These are phyloP conservation scores for Ceyx margarethae DNA, from an alignment of 2,113 vertebrate genomes.

Conservation along the genomic window DNA sequence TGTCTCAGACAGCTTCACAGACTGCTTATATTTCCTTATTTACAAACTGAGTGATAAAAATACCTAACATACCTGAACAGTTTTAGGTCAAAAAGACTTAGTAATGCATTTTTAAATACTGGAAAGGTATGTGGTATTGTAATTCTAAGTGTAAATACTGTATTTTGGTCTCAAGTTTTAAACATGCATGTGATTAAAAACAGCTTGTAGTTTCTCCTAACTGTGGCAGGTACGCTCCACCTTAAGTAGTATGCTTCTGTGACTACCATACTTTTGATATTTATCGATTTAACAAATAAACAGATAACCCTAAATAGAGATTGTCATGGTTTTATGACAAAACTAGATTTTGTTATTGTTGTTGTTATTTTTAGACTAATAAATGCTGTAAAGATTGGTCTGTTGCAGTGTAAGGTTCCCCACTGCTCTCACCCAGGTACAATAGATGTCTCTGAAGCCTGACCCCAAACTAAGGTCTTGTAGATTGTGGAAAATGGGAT, in stretches of 20 bases:
- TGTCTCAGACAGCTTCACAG: not conserved
- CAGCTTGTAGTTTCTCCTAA: not conserved
- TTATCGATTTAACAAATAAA: not conserved
- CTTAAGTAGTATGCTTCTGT: not conserved
- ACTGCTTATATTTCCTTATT: not conserved
- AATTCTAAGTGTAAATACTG: not conserved
- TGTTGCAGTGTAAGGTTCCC: fast-evolving
- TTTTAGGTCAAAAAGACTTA: not conserved
- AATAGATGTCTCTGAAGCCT: not conserved
- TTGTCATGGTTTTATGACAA: not conserved
- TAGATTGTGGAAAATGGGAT: not conserved
- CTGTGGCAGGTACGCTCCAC: not conserved
- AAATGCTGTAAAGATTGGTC: not conserved
- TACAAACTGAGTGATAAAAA: not conserved
- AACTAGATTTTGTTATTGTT: not conserved
- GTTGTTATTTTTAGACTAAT: not conserved
- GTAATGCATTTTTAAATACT: not conserved
- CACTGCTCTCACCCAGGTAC: not conserved
- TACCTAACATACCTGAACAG: fast-evolving
- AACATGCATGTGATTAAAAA: not conserved
- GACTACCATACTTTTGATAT: not conserved
- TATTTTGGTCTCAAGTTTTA: not conserved
- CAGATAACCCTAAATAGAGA: not conserved
- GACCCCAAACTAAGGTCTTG: fast-evolving
- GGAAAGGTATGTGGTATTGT: not conserved